Evolutionary conservation across 2,888 invertebrate genomes (phyloP).

Genomic region (Drosophila monieri): DNA sequence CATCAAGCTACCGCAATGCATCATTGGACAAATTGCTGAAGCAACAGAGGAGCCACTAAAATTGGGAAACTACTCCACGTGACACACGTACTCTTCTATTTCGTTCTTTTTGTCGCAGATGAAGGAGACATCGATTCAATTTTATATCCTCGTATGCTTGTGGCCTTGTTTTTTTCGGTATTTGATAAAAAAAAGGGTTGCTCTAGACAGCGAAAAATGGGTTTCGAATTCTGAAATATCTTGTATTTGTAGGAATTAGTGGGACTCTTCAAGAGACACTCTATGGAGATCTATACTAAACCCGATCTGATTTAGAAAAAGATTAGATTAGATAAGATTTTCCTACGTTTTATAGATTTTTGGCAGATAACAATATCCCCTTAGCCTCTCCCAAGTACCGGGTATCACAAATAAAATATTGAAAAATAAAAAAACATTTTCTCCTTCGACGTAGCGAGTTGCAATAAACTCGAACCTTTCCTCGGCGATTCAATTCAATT

Average conservation of each 20-base stretch:
- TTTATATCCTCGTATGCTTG: constrained; percentile 60
- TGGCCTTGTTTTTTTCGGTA: constrained; percentile 55
- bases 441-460: not conserved
- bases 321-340: not conserved
- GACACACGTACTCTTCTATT: not conserved
- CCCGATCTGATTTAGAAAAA: no score
- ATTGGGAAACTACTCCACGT: constrained; percentile 17
- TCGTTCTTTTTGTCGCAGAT: constrained; percentile 54
- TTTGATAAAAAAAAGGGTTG: constrained; percentile 28
- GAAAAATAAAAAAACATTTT: constrained; percentile 7
- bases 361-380: not conserved
- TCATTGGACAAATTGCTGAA: constrained; percentile 67
- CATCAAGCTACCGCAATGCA: constrained; percentile 69
- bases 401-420: constrained; percentile 4
- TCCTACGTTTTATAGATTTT: not conserved
- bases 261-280: no score
- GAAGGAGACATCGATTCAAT: constrained; percentile 76
- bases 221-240: not conserved
- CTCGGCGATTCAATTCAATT: constrained; percentile 77
- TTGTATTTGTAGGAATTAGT: not conserved
- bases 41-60: constrained; percentile 32
- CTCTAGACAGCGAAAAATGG: not conserved
- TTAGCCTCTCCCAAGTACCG: not conserved
- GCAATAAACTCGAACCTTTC: constrained; percentile 53
- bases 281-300: no score